Evolutionary conservation across 2,797 vertebrate genomes (phyloP).

Genomic region (Argentina silus): DNA sequence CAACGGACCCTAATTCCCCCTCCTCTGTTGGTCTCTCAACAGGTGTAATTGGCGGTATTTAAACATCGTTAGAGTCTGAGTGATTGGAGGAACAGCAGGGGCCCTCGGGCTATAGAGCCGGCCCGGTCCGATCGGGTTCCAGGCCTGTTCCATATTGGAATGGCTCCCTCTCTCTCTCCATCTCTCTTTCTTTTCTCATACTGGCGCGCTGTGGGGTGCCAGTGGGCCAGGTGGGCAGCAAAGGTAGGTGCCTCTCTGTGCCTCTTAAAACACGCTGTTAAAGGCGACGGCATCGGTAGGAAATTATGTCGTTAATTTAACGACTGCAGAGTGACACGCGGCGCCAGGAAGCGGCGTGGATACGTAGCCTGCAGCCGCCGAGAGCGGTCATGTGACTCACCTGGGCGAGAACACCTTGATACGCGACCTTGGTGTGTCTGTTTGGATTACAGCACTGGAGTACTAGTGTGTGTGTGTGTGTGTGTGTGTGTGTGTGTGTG

Average conservation of each 20-base stretch:
- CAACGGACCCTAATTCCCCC: not conserved
- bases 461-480: no score
- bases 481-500: no score
- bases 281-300: no score
- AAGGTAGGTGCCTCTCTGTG: not conserved
- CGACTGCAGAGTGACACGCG: no score
- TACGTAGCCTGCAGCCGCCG: no score
- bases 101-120: not conserved
- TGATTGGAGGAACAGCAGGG: not conserved
- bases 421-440: no score
- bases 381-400: no score
- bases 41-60: not conserved
- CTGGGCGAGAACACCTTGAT: no score
- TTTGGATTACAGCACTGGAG: no score
- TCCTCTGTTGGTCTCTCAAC: not conserved
- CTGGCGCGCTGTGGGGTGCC: not conserved
- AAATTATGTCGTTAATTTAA: no score
- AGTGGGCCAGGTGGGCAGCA: not conserved
- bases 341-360: no score
- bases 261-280: no score
- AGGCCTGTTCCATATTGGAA: not conserved
- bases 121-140: conserved; percentile 6
- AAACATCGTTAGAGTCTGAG: not conserved
- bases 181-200: conserved; percentile 1
- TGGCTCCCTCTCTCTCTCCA: not conserved